phyloP scores from a whole-genome alignment of 30 jellyfish, hydroid and myxozoan species.

The Catostylus mosaicus region DNA sequence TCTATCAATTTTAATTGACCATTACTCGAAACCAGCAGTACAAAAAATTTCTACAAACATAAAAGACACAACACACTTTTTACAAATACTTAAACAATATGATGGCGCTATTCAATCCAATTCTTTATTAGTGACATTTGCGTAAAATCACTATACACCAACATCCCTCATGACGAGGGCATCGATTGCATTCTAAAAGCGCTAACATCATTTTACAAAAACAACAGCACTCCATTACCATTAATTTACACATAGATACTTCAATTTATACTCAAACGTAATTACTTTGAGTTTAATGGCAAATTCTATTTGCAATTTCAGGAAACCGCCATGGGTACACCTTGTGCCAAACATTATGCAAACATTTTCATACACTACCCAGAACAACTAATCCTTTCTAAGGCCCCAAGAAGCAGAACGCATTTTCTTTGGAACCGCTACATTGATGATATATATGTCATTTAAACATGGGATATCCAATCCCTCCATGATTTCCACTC shows the following conservation, averaged over 20 bases:
- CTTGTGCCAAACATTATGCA: not conserved
- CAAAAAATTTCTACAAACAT: not conserved
- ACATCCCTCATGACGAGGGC: too few species aligned
- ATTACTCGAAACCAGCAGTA: constrained; percentile 35
- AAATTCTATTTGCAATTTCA: not conserved
- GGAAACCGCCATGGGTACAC: not conserved
- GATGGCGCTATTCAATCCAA: not conserved
- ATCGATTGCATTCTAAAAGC: not conserved
- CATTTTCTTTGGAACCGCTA: not conserved
- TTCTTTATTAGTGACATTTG: not conserved
- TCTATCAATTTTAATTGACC: constrained; percentile 42
- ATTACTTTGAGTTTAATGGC: not conserved
- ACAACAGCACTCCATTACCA: not conserved
- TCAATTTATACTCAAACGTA: not conserved
- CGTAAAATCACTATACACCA: too few species aligned
- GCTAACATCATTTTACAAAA: not conserved
- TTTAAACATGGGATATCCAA: too few species aligned
- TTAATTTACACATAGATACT: not conserved
- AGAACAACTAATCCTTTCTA: not conserved
- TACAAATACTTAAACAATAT: not conserved
- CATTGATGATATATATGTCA: not conserved
- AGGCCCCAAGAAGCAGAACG: constrained; percentile 2
- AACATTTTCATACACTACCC: not conserved
- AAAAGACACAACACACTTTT: constrained; percentile 8
- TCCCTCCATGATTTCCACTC: too few species aligned